phyloP scores from a whole-genome alignment of 2,797 vertebrate species.

The Poecilia picta region DNA sequence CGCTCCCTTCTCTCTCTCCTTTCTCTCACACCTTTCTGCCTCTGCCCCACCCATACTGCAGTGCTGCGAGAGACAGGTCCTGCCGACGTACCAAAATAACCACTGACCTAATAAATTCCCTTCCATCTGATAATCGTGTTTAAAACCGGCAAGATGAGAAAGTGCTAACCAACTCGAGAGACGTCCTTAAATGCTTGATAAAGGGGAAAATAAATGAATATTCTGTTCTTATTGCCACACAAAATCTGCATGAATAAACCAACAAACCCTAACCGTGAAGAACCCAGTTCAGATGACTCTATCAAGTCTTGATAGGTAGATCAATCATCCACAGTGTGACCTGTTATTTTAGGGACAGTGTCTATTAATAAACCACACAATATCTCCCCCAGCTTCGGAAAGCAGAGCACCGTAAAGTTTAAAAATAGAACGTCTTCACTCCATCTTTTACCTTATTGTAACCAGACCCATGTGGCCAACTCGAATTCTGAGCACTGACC shows the following conservation, averaged over 20 bases:
- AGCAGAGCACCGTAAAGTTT: conserved; percentile 45
- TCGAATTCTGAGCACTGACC: conserved; percentile 83
- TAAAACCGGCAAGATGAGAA: not conserved
- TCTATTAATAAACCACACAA: conserved; percentile 72
- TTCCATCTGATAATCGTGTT: conserved; percentile 25
- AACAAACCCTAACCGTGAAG: not conserved
- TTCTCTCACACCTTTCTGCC: conserved; percentile 70
- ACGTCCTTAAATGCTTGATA: not conserved
- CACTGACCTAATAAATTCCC: conserved; percentile 64
- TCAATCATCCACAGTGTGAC: conserved; percentile 46
- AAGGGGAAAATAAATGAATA: not conserved
- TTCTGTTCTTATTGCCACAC: not conserved
- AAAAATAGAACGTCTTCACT: conserved; percentile 25
- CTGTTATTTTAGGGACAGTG: conserved; percentile 65
- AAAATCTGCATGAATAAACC: not conserved
- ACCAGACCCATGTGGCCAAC: conserved; percentile 73
- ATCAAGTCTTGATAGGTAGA: conserved; percentile 36
- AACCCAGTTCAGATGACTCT: conserved; percentile 12
- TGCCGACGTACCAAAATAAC: conserved; percentile 67
- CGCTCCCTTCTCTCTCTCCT: conserved; percentile 43
- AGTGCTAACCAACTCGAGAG: not conserved
- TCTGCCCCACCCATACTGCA: conserved; percentile 80
- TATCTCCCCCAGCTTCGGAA: conserved; percentile 75
- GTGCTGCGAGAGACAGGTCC: conserved; percentile 76
- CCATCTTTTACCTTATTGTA: conserved; percentile 57